A percentile compares a stretch with the other conserved stretches of the same genome.
Conservation (phyloP, 2,113 vertebrate species). For the Scomber japonicus region DNA sequence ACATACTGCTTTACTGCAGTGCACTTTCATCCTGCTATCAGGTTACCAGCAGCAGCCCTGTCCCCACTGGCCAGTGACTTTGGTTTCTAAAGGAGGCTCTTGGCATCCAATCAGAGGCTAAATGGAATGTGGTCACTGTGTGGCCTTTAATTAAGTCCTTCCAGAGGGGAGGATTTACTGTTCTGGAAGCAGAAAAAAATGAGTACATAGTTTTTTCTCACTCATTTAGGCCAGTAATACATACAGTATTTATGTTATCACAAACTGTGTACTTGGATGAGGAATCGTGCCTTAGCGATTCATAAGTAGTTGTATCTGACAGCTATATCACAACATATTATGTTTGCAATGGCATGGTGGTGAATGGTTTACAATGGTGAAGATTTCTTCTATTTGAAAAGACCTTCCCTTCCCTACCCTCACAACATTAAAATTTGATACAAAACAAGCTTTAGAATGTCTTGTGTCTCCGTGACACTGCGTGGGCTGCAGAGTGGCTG, state of each 20-base stretch:
- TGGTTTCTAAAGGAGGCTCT: slow-evolving; percentile 43
- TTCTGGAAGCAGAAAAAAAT: slow-evolving; percentile 28
- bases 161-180: slow-evolving; percentile 40
- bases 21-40: background rate
- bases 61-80: slow-evolving; percentile 15
- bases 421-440: background rate
- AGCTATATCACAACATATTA: background rate
- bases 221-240: slow-evolving; percentile 8
- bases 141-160: slow-evolving; percentile 50
- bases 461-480: background rate
- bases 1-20: background rate
- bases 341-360: background rate
- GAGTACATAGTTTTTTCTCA: slow-evolving; percentile 11
- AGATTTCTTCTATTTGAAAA: background rate
- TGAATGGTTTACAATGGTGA: background rate
- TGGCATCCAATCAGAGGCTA: slow-evolving; percentile 47
- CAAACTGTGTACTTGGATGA: slow-evolving; percentile 3
- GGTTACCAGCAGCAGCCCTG: background rate
- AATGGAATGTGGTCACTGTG: slow-evolving; percentile 50
- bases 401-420: background rate
- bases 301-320: background rate
- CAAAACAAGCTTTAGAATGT: background rate
- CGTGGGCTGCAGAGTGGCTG: background rate
- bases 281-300: background rate
- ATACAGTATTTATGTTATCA: slow-evolving; percentile 21